Evolutionary conservation across 2,888 invertebrate species (phyloP), one percentile per base, ranked within the genome.

Genomic region (Drosophila eohydei): DNA sequence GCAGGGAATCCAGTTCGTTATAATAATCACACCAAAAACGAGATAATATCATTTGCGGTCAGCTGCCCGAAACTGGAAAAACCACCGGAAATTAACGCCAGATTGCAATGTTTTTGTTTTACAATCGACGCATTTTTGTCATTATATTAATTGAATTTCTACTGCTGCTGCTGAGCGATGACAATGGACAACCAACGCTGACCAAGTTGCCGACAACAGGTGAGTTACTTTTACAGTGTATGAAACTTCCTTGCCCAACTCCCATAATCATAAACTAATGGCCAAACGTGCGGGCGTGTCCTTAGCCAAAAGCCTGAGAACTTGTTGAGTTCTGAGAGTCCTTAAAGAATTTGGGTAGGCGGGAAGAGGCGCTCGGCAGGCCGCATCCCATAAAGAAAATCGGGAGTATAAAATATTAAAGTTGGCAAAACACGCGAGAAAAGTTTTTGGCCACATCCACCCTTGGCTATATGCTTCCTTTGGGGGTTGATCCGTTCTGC

Each of bases 61-160:
- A 51, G 43, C 58, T 57, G 61, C 41, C 28, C n/a, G 51, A 62
- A 61, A 66, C 59, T 71, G 69, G 70, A 51, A 61, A 52, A 43
- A 60, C 50, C 54, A 79, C 66, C 44, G 69, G 80, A 78, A 83
- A 71, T 46, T 57, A 62, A 80, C 74, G 84, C 68, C 64, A 64
- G 88, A 95, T 96, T 96, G 96, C 96, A 95, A 94, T 95, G 94
- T 95, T 95, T 95, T 95, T 95, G 94, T 94, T 90, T 85, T 80
- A 95, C 94, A 95, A 89, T 77, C 94, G 94, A 94, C 81, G 79
- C 71, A 95, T 95, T 93, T 94, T 94, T 94, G 93, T 94, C 94
- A 94, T 94, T 93, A 92, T 94, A 93, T 93, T 94, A 87, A 91
- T 92, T 89, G 91, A 88, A 87, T 89, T 92, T 70, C 81, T 91